Conservation (phyloP, 2,113 vertebrate species). For the Petrocephalus microphthalmus region DNA sequence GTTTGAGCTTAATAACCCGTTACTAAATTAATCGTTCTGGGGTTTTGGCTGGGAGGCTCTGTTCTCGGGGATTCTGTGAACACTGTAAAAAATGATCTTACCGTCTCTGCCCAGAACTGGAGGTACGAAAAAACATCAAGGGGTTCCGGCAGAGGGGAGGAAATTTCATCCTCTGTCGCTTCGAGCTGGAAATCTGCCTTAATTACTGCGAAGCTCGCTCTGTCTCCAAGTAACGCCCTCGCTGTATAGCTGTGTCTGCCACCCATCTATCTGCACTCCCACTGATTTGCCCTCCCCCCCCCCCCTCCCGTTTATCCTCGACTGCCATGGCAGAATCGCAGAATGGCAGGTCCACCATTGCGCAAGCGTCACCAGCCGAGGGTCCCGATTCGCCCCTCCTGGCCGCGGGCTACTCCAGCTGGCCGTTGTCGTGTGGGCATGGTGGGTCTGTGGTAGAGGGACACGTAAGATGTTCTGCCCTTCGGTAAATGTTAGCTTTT, state of each 20-base stretch:
- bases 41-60: slow-evolving; percentile 73
- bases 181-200: slow-evolving; percentile 41
- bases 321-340: not conserved
- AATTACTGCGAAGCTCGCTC: slow-evolving; percentile 28
- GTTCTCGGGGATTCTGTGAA: slow-evolving; percentile 38
- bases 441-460: not conserved
- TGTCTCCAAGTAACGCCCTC: slow-evolving; percentile 16
- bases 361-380: not conserved
- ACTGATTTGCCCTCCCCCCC: not conserved
- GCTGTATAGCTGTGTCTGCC: slow-evolving; percentile 6
- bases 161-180: slow-evolving; percentile 41
- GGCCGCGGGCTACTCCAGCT: not conserved
- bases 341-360: not conserved
- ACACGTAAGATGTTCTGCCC: not conserved
- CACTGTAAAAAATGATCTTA: slow-evolving; percentile 33
- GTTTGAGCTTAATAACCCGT: slow-evolving; percentile 73
- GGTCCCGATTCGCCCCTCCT: not conserved
- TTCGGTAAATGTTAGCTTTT: not conserved
- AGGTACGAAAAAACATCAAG: slow-evolving; percentile 42
- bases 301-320: not conserved
- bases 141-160: slow-evolving; percentile 37
- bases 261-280: not conserved
- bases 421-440: not conserved
- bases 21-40: slow-evolving; percentile 78
- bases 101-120: slow-evolving; percentile 28